These are phyloP conservation scores for Neosilurus mollespiculum DNA, from an alignment of 2,797 vertebrate genomes.

Conservation along the genomic window DNA sequence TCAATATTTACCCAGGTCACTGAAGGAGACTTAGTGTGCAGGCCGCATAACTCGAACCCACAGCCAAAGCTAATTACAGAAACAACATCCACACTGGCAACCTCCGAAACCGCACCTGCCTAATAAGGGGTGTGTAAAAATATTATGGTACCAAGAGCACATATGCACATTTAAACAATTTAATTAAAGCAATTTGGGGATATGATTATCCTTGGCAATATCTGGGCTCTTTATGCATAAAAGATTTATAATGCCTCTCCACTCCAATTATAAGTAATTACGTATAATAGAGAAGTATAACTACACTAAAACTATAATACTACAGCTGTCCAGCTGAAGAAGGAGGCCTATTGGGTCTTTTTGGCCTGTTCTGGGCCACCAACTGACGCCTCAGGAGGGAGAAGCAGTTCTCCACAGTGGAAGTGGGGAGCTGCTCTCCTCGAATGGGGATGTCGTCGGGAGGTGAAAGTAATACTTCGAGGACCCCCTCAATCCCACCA, in stretches of 20 bases:
- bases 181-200: background rate
- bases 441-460: no score
- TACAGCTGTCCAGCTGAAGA: no score
- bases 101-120: background rate
- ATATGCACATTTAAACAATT: background rate
- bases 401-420: no score
- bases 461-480: no score
- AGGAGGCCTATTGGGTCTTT: no score
- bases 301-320: no score
- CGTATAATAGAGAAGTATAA: no score
- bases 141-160: background rate
- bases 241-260: background rate
- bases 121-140: background rate
- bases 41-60: conserved; percentile 58
- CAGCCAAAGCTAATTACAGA: conserved; percentile 52
- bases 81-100: background rate
- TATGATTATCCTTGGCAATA: background rate
- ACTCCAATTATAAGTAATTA: no score
- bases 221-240: background rate
- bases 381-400: no score
- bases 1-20: conserved; percentile 74
- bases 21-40: conserved; percentile 64
- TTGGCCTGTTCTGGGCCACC: no score
- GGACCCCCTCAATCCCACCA: no score
- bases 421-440: no score